phyloP scores from a whole-genome alignment of 2,797 vertebrate species.

The Hemibagrus guttatus region DNA sequence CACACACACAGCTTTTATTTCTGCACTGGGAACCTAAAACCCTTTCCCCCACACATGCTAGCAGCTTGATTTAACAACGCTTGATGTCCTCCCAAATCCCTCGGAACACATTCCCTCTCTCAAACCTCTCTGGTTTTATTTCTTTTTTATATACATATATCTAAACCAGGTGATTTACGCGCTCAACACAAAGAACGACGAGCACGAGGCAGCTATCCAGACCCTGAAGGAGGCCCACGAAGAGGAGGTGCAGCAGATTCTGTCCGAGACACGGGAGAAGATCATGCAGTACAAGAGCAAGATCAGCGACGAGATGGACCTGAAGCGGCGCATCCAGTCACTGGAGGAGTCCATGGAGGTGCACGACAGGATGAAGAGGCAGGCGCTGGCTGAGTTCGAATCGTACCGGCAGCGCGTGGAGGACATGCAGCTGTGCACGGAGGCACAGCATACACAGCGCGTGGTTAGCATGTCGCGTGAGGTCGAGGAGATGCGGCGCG shows the following conservation, averaged over 20 bases:
- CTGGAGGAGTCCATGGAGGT: constrained; percentile 95
- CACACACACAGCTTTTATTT: neutral
- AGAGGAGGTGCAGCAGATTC: constrained; percentile 97
- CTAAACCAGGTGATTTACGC: constrained; percentile 92
- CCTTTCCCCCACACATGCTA: neutral
- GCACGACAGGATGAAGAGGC: constrained; percentile 92
- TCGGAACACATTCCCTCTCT: neutral
- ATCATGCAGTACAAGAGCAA: constrained; percentile 91
- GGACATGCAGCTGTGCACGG: constrained; percentile 94
- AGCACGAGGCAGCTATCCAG: constrained; percentile 94
- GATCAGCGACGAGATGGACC: constrained; percentile 93
- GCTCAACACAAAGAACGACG: constrained; percentile 97
- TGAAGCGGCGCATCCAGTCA: constrained; percentile 91
- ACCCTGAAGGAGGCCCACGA: constrained; percentile 96
- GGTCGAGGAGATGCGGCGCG: constrained; percentile 95
- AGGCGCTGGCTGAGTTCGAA: constrained; percentile 94
- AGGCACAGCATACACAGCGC: constrained; percentile 94
- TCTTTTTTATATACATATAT: constrained; percentile 8
- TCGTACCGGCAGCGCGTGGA: constrained; percentile 93
- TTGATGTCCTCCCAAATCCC: neutral
- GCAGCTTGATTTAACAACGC: neutral
- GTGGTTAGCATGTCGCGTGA: constrained; percentile 95
- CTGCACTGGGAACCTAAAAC: neutral
- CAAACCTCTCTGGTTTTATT: neutral
- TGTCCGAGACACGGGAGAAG: constrained; percentile 95